Evolutionary conservation across 2,888 invertebrate genomes (phyloP), one percentile per base, ranked within the genome.

Genomic region (Trachelus tabidus): DNA sequence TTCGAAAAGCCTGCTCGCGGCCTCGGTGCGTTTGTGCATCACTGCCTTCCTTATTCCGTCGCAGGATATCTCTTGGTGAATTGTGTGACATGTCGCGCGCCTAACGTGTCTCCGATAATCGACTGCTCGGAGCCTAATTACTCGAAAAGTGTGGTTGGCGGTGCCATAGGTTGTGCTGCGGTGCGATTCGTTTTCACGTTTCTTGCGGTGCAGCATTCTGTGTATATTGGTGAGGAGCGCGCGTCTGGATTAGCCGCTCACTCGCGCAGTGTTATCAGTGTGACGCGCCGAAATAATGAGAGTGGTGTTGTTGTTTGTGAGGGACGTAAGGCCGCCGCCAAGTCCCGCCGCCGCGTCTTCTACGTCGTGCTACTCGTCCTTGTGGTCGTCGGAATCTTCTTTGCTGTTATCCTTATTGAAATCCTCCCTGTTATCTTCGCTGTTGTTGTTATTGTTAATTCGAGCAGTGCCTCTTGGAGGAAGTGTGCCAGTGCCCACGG

Each of bases 171-270:
- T 40, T 6, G 40, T 15, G 40, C 40, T 15, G 15, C 40, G 6
- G 40, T 40, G 15, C 15, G 15, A 6, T 40, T 15, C 15, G 40
- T 15, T 40, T 15, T 40, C 6, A 40, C 37, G 12, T 15, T 40
- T 40, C 0, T 2, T 40, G 40, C 40, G 15, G 40, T 40, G 6
- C 15, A 6, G 15, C 2, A 40, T 15, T 6, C 15, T 40, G 71
- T 71, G 30, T 9, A 30, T 11, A 3, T 35, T 12, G 79, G 82
- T 86, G 80, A 83, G 87, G 89, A 87, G 89, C 88, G 89, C 88
- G 88, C 88, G 86, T 83, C 87, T 87, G 89, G 89, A 89, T 89
- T 89, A 89, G 89, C 89, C 88, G 88, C 89, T 89, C 86, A 82
- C 77, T 37, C 77, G 15, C 56, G 76, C 73, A 77, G 74, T 69